Conservation (phyloP, 2,797 vertebrate species). For the Phataginus tricuspis region DNA sequence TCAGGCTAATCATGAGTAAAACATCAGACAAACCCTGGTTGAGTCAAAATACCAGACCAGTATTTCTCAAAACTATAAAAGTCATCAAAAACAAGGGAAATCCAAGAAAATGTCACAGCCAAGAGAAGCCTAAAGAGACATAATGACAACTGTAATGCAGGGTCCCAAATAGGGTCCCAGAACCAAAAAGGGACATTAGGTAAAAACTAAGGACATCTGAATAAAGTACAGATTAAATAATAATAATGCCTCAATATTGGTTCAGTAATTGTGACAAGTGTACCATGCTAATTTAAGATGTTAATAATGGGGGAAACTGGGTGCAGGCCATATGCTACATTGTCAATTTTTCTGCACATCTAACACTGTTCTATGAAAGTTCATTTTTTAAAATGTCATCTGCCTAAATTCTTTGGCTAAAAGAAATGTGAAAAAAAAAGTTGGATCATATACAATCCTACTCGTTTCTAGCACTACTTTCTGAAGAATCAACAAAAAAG, state of each 20-base stretch:
- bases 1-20: not conserved
- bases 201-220: not conserved
- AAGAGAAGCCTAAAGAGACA: not conserved
- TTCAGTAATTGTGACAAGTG: not conserved
- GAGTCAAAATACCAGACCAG: not conserved
- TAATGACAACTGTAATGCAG: not conserved
- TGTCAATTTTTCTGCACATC: not conserved
- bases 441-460: constrained; percentile 66
- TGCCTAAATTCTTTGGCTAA: constrained; percentile 75
- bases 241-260: not conserved
- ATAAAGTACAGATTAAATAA: not conserved
- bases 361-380: not conserved
- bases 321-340: not conserved
- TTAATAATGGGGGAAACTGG: not conserved
- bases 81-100: not conserved
- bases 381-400: not conserved
- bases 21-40: not conserved
- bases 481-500: constrained; percentile 56
- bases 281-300: not conserved
- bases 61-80: not conserved
- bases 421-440: constrained; percentile 79
- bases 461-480: constrained; percentile 73
- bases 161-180: not conserved
- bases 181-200: not conserved
- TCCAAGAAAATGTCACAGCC: not conserved